Evolutionary conservation across 2,797 vertebrate species (phyloP), one percentile per base, ranked within the genome.

Genomic region (Menidia menidia): DNA sequence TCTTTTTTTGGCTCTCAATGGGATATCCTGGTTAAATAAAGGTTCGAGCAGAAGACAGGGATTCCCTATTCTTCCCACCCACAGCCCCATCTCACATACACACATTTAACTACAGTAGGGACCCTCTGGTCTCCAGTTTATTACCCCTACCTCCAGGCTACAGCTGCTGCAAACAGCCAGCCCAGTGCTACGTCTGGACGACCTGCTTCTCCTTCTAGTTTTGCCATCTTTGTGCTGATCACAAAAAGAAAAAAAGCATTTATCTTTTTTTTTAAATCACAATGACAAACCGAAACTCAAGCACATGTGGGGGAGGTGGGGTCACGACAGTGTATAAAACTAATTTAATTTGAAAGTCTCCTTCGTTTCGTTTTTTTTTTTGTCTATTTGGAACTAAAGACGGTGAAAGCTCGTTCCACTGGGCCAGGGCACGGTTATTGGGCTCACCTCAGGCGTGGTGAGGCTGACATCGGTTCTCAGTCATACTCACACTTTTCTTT

Each of bases 1-100:
- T 75, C 73, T 78, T 64, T 71, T 70, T 79, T 52, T 54, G 57
- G 55, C 86, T 83, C 89, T 90, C 88, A 56, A 60, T 68, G 87
- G 89, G 85, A 87, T 84, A 80, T 87, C 71, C 61, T 85, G 83
- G 67, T 90, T 88, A 90, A 92, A 90, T 91, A 90, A 93, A 88
- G 81, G 88, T 87, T 85, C 68, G 74, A 86, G 79, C 61, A 83
- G 83, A 78, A 88, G 71, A 74, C 73, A 66, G 73, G 60, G 79
- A 81, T 75, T 82, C 77, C 79, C 73, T 69, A 31, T 64, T 62
- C 61, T 44, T 39, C 60, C 41, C 31, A 47, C 42, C 42, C 54
- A 32, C 15, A 31, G 32, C 35, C 52, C 66, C 55, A 69, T 66
- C 59, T 39, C 66, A 75, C 71, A 78, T 35, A 73, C 61, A 45